Percentiles rank a stretch among this genome's conserved stretches.
Evolutionary conservation across 2,888 invertebrate genomes (phyloP).

Genomic region (Hirtodrosophila duncani): DNA sequence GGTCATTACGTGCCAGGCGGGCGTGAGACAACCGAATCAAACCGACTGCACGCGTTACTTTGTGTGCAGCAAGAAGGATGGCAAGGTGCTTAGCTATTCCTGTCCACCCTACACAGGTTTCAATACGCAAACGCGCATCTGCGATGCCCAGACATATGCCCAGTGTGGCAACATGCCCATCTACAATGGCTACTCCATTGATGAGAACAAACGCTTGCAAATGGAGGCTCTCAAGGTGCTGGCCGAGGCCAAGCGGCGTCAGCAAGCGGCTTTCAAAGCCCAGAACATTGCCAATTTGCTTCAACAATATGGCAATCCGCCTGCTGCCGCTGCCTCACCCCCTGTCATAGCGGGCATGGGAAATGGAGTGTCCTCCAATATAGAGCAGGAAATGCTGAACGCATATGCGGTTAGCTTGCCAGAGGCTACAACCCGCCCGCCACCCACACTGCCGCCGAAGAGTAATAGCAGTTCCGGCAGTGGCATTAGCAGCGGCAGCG

Average conservation of each 20-base stretch:
- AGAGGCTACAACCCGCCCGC: slow-evolving; percentile 6
- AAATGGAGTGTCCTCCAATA: slow-evolving; percentile 27
- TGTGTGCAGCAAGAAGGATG: slow-evolving; percentile 78
- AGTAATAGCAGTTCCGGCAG: slow-evolving; percentile 7
- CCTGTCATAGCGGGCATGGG: slow-evolving; percentile 1
- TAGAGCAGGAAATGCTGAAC: slow-evolving; percentile 54
- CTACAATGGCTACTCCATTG: slow-evolving; percentile 60
- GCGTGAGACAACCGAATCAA: slow-evolving; percentile 78
- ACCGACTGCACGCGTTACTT: slow-evolving; percentile 80
- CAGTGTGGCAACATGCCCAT: slow-evolving; percentile 70
- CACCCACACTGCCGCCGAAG: slow-evolving; percentile 9
- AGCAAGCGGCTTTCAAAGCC: slow-evolving; percentile 68
- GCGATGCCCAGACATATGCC: slow-evolving; percentile 77
- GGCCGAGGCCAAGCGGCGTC: slow-evolving; percentile 73
- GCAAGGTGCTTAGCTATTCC: slow-evolving; percentile 77
- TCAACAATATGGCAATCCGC: slow-evolving; percentile 50
- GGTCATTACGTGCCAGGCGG: slow-evolving; percentile 78
- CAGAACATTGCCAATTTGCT: slow-evolving; percentile 73
- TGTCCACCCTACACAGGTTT: slow-evolving; percentile 80
- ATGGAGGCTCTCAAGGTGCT: slow-evolving; percentile 74
- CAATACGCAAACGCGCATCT: slow-evolving; percentile 78
- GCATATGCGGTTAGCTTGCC: slow-evolving; percentile 46
- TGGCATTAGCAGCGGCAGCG: slow-evolving; percentile 5
- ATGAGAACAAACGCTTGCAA: slow-evolving; percentile 72
- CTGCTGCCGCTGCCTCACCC: neutral